Evolutionary conservation across 2,797 vertebrate genomes (phyloP).

Genomic region (Adrianichthys oophorus): DNA sequence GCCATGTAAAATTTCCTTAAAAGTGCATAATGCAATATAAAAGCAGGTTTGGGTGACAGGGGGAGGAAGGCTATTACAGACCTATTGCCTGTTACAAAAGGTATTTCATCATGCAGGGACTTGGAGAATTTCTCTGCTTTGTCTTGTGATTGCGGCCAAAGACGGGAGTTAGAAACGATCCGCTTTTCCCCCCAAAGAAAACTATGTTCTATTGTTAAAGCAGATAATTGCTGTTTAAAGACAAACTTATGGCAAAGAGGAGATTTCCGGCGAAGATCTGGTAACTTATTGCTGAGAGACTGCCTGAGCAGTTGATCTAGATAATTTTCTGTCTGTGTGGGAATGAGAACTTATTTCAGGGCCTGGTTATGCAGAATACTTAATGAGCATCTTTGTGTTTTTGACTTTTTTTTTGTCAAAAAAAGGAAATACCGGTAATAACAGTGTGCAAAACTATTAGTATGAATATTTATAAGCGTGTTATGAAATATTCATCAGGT

Average conservation of each 20-base stretch:
- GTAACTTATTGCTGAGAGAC: conserved; percentile 39
- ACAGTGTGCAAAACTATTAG: conserved; percentile 97
- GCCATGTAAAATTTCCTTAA: conserved; percentile 70
- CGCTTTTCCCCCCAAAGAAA: conserved; percentile 14
- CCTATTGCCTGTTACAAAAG: conserved; percentile 68
- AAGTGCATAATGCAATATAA: conserved; percentile 77
- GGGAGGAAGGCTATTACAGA: conserved; percentile 56
- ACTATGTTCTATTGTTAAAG: conserved; percentile 9
- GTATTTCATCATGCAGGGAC: conserved; percentile 62
- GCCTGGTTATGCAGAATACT: conserved; percentile 89
- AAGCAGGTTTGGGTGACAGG: conserved; percentile 64
- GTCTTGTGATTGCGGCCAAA: conserved; percentile 48
- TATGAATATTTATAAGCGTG: conserved; percentile 98
- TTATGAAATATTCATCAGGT: conserved; percentile 99
- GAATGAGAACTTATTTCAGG: conserved; percentile 67
- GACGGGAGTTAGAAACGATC: conserved; percentile 55
- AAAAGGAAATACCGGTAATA: conserved; percentile 90
- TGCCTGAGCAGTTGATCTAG: conserved; percentile 54
- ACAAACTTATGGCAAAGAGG: conserved; percentile 24
- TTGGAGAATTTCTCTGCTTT: conserved; percentile 38
- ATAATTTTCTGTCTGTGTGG: conserved; percentile 42
- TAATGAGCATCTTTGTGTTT: conserved; percentile 95
- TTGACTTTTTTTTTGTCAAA: conserved; percentile 68
- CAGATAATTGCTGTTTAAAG: conserved; percentile 31
- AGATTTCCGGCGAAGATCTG: conserved; percentile 16